Evolutionary conservation across 23 tunicate genomes (phyloP), one percentile per base, ranked within the genome.

Genomic region (Phallusia fumigata): DNA sequence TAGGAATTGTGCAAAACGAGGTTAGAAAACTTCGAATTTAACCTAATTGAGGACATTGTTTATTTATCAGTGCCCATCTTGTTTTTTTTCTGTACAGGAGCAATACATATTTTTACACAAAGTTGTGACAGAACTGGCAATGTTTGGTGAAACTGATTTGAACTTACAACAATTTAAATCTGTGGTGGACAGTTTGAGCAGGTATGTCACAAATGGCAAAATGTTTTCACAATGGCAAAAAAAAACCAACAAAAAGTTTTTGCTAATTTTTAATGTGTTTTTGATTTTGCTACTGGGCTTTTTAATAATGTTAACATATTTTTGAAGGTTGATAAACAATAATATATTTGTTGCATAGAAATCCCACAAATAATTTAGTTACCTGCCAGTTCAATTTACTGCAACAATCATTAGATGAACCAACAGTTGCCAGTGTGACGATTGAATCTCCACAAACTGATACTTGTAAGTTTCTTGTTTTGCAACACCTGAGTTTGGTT

Each of bases 71-170:
- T 13, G 58, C 18, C 18, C 18, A 13, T 3, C 1, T 22, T 58
- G 32, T n/a, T n/a, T n/a, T 30, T 47, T 83, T 49, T 58, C 53
- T 12, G 26, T 58, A 58, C 13, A 87, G 90, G 84, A 81, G 30
- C 90, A 87, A 87, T 87, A 87, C 74, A 75, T 86, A 0, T 36
- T 79, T 65, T 30, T 86, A 0, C 79, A 86, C 73, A 86, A 86
- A 64, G 77, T 79, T 2, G 19, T 87, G 31, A 32, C 76, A 19
- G 90, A 87, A 35, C 1, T 36, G 15, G 31, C 73, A 65, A 35
- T 80, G 52, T 81, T 81, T 44, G 90, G 90, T n/a, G 53, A 74
- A 36, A 87, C 90, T 18, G 90, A 80, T 24, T 6, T 81, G 69
- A 85, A 89, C 10, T 84, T 84, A 3, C 65, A 86, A 21, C 74